Evolutionary conservation across 2,888 invertebrate species (phyloP).

Genomic region (Listrodromus nycthemerus): DNA sequence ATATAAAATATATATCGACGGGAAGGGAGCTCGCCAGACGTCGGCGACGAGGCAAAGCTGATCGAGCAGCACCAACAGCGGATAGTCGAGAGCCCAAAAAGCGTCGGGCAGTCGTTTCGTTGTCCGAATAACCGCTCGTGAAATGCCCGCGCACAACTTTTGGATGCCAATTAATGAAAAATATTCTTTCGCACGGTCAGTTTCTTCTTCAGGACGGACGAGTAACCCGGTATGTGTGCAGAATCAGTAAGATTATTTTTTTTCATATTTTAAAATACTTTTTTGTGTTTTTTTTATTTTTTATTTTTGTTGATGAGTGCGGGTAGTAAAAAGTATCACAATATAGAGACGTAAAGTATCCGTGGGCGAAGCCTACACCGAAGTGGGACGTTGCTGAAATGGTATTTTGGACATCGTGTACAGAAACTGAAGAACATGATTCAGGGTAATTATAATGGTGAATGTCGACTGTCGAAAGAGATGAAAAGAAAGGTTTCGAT

Average conservation of each 20-base stretch:
- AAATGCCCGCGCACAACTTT: conserved; percentile 37
- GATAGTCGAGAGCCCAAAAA: conserved; percentile 10
- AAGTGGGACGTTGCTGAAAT: no score
- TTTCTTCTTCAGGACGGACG: neutral
- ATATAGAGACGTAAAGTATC: neutral
- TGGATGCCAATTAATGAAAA: conserved; percentile 51
- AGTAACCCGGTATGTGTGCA: neutral
- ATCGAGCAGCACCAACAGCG: conserved; percentile 2
- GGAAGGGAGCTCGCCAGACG: conserved; percentile 72
- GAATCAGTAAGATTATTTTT: neutral
- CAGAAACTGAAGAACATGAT: neutral
- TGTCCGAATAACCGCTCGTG: conserved; percentile 3
- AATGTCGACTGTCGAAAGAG: no score
- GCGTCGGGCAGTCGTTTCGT: conserved; percentile 35
- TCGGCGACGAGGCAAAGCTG: conserved; percentile 32
- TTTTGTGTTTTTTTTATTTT: no score
- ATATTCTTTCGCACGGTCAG: conserved; percentile 24
- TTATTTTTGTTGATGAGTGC: neutral
- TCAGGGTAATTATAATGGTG: no score
- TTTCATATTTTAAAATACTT: conserved; percentile 8
- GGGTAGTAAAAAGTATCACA: conserved; percentile 4
- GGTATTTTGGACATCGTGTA: no score
- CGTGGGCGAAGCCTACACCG: neutral
- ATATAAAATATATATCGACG: conserved; percentile 81
- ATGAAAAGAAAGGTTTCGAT: no score